Base-by-base conservation (phyloP, 1,140 invertebrate species). In the Heliothis subflexa region DNA sequence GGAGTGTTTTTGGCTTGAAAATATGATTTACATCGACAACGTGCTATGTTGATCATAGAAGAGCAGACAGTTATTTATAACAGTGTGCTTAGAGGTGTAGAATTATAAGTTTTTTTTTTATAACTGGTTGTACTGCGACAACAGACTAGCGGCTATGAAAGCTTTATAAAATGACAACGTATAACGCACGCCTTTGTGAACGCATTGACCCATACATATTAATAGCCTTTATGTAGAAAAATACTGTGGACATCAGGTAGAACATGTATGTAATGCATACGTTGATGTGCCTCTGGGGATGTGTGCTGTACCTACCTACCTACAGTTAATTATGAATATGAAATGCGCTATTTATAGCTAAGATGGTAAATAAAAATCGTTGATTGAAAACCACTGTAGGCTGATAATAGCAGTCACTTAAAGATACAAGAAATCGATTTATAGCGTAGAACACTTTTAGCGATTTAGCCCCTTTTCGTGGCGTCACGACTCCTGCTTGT, bases 121-220 rank as follows among this genome's bases (percentile, higher is more conserved):
- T 72, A 64, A 81, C 62, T 80, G 75, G 70, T 54, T 33, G 77
- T 76, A 76, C 71, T 59, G 62, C n/a, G 68, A 50, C 45, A 52
- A 52, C 54, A 55, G 57, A n/a, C 66, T 80, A 79, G 75, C 75
- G 81, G 75, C 78, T 81, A 70, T 84, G 79, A 82, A 84, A 80
- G 85, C 84, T 88, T 85, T 88, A 87, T 88, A 88, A 90, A 80
- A 80, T 85, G 88, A 83, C 83, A 78, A 86, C 81, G 81, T 55
- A 73, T 33, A 21, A 54, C 47, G 49, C 74, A 79, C 62, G 82
- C 88, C 88, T 91, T 90, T 91, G 88, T 91, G 84, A 74, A 84
- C 82, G 86, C 88, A 89, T 86, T 85, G 84, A 87, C 81, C 82
- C 85, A 80, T 83, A 81, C 79, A 83, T 87, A 87, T 89, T 89